Percentiles rank a stretch among this genome's conserved stretches.
These are phyloP conservation scores for Gastracanthus pulcherrimus DNA, from an alignment of 2,888 invertebrate genomes.

Conservation along the genomic window DNA sequence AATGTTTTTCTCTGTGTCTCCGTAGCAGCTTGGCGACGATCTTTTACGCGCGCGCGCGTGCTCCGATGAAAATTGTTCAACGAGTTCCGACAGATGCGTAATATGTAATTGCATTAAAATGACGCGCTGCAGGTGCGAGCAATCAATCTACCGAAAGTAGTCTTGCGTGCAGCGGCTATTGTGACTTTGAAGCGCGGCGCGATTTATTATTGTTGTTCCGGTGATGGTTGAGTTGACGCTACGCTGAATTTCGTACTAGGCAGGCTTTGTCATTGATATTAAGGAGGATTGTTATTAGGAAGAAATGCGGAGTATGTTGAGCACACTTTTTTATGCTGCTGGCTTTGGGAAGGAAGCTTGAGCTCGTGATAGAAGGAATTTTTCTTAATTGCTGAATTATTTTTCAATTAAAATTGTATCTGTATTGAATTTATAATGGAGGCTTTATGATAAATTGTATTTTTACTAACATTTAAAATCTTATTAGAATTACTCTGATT, in stretches of 20 bases:
- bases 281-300: not conserved
- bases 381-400: too few species aligned
- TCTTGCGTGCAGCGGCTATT: not conserved
- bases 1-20: constrained; percentile 32
- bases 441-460: too few species aligned
- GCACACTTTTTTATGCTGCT: not conserved
- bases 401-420: too few species aligned
- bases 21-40: constrained; percentile 7
- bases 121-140: not conserved
- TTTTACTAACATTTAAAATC: too few species aligned
- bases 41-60: not conserved
- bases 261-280: constrained; percentile 15
- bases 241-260: not conserved
- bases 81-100: not conserved
- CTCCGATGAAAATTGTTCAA: not conserved
- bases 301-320: not conserved
- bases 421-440: too few species aligned
- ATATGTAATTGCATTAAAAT: constrained; percentile 8
- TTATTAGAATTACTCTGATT: too few species aligned
- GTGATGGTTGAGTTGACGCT: too few species aligned
- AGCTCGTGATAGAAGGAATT: too few species aligned
- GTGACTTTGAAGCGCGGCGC: not conserved
- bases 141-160: constrained; percentile 19
- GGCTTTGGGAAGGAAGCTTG: too few species aligned
- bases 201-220: not conserved